Evolutionary conservation across 1,140 invertebrate genomes (phyloP), one percentile per base, ranked within the genome.

Genomic region (Sycophila sp.): DNA sequence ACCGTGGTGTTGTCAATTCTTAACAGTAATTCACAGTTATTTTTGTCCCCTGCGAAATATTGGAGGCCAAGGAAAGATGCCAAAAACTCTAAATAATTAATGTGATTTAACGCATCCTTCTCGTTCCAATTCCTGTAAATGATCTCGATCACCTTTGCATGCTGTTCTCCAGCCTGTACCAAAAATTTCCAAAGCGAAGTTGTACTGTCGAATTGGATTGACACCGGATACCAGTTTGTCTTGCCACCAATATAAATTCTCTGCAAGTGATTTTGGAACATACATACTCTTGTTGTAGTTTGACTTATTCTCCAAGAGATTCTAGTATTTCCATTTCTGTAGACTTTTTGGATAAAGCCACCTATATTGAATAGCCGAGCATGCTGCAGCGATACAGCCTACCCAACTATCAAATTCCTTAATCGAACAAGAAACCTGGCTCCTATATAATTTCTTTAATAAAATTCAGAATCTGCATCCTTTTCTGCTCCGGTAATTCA

Each of bases 1-100:
- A 83, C 82, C 6, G 81, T 86, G 0, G 77, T 84, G 38, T 83
- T 83, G 56, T 85, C 83, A 1, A 80, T 60, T 2, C 82, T 60
- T 10, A 84, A 45, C 59, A 85, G 65, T 45, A 84, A 81, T n/a
- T 76, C 24, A 70, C 79, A 80, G 53, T 79, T 72, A n/a, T 3
- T 28, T 38, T 26, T 1, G 45, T 80, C 51, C 3, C 30, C 72
- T 19, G 77, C 79, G 74, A 83, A 83, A 26, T 22, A 66, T 74
- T 83, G 78, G 22, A 83, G 26, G 0, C 68, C 76, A 17, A 78
- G 55, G 73, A 79, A 71, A 2, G 53, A 53, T 5, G 69, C 69
- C 28, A 56, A 7, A n/a, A 70, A 34, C 30, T 70, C 68, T 15
- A 70, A 26, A 30, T 22, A 38, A 55, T 70, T 70, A 24, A 70